Base-by-base conservation (phyloP, 2,797 vertebrate genomes). In the Pogonophryne albipinna region DNA sequence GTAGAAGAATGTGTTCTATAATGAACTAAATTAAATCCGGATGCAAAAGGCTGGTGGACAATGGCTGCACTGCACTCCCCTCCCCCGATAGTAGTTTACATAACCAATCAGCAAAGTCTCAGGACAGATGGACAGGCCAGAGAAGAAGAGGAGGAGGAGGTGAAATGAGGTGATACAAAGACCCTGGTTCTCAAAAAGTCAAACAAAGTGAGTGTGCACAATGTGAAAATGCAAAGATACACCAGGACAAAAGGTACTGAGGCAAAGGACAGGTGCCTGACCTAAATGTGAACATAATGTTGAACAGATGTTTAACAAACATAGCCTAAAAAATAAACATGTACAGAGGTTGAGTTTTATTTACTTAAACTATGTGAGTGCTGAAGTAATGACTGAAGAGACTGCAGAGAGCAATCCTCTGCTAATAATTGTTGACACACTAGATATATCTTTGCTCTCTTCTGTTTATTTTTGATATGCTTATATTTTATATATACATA, bases 61-160 rank as follows among this genome's bases (percentile, higher is more conserved):
- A 81, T 71, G 34, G 47, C 64, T 50, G 31, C 50, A 12, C 61
- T 50, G 31, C 50, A 12, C 51, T 63, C 67, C 71, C 79, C 19
- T 76, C 68, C 83, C 77, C 83, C 66, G 14, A 52, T 49, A 67
- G 42, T 47, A 42, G 53, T 72, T 61, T 23, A 62, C 56, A 84
- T 27, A 75, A 77, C 61, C 59, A 85, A 67, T 77, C 63, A 78
- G 68, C 75, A 74, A 16, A 61, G 59, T 66, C n/a, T 72, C 71
- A 55, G 67, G 79, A 74, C 87, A 88, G 85, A 87, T 83, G 83
- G 82, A 85, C 78, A 83, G 51, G 62, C 64, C 42, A 67, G 47
- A 83, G 58, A 64, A 47, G 71, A 80, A 23, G 46, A 68, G 57
- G 51, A 74, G 65, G 71, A 77, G 52, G 73, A 66, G 59, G 49